Base-by-base conservation (phyloP, 2,113 vertebrate genomes). In the Motacilla tschutschensis region DNA sequence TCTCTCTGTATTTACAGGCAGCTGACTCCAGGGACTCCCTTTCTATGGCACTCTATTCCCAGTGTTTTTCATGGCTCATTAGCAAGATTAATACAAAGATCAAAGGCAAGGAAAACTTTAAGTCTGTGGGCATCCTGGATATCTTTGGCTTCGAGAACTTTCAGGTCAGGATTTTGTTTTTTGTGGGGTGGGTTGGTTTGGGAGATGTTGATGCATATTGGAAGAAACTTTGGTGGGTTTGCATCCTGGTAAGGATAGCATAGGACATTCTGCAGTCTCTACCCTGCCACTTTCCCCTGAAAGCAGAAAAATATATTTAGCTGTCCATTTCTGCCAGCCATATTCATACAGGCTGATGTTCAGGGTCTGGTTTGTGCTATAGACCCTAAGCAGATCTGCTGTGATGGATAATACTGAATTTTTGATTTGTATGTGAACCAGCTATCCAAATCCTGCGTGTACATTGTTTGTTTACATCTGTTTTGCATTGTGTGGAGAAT, bases 101-200 rank as follows among this genome's bases (percentile, higher is more conserved):
- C 93, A 98, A 97, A 91, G 98, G 98, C 85, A 98, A 98, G 76
- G 98, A 99, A 94, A 98, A 98, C 95, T 99, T 99, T 72, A 99
- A 98, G 88, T 99, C 98, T 87, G 98, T 99, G n/a, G 98, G 98
- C 74, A 99, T 99, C 95, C 97, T 99, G 35, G 98, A 99, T 96
- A 99, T 99, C 89, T 99, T 99, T 40, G 98, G 98, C 84, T 99
- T 99, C 35, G 98, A 99, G 93, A 99, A 99, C 94, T 99, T 99
- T 94, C 96, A 98, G 98, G 98, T 99, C 64, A 95, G 95, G 64
- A 84, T 71, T 93, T 87, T 74, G 26, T 13, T 46, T 88, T 87
- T 65, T 76, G 26, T 38, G 40, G 33, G 17, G 11, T 62, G 60
- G 35, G 41, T 62, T 88, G 38, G 6, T 65, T 87, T 83, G 50